Conservation (phyloP, 2,797 vertebrate species). For the Brachyrhaphis roseni region DNA sequence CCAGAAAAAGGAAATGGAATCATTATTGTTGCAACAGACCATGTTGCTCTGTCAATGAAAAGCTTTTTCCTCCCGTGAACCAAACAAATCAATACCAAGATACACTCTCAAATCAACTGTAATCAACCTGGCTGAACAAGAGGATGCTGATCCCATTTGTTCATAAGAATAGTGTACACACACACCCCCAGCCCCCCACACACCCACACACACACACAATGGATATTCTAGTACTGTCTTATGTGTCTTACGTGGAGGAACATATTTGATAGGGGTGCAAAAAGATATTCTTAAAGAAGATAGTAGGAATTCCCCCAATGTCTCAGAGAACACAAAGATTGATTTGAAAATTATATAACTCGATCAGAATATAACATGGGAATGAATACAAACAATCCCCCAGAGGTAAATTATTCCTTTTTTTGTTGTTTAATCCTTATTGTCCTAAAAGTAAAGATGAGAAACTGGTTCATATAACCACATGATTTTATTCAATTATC, state of each 20-base stretch:
- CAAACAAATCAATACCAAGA: constrained; percentile 80
- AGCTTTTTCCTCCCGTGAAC: constrained; percentile 52
- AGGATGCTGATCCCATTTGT: constrained; percentile 45
- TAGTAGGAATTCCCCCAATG: constrained; percentile 6
- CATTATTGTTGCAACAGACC: constrained; percentile 17
- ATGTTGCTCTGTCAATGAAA: constrained; percentile 45
- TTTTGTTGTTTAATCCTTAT: not conserved
- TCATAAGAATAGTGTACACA: constrained; percentile 12
- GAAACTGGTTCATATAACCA: not conserved
- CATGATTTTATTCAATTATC: not conserved
- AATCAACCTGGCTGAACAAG: constrained; percentile 72
- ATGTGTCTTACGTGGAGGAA: not conserved
- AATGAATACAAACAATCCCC: not conserved
- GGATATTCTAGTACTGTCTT: not conserved
- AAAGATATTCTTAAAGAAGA: constrained; percentile 17
- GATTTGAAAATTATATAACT: not conserved
- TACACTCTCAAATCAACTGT: constrained; percentile 71
- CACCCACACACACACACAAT: constrained; percentile 6
- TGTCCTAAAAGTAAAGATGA: not conserved
- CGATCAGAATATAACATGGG: not conserved
- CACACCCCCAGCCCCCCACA: no score
- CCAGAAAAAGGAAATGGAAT: constrained; percentile 16
- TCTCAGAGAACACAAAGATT: not conserved
- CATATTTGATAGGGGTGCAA: constrained; percentile 18
- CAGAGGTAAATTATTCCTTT: not conserved